A percentile compares a stretch with the other conserved stretches of the same genome.
phyloP scores from a whole-genome alignment of 2,113 vertebrate species.

The Apteryx mantelli region DNA sequence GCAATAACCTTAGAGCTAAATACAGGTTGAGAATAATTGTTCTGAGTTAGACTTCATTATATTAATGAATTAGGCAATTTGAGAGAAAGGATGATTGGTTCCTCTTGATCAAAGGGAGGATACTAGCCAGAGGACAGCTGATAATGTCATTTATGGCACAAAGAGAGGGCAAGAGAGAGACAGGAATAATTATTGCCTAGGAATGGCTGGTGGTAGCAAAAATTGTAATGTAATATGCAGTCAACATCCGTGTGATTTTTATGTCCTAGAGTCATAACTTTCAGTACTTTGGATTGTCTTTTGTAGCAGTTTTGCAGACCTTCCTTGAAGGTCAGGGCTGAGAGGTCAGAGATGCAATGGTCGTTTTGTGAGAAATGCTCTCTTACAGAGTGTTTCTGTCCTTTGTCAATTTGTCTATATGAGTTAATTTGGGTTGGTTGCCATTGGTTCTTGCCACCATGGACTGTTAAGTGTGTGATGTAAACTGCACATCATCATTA shows the following conservation, averaged over 20 bases:
- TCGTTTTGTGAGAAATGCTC: neutral
- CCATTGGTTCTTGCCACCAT: neutral
- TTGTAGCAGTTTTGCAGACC: neutral
- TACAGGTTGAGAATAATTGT: slow-evolving; percentile 39
- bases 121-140: slow-evolving; percentile 20
- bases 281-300: neutral
- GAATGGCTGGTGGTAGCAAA: neutral
- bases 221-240: neutral
- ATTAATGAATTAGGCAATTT: slow-evolving; percentile 42
- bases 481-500: neutral
- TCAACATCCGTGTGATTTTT: neutral
- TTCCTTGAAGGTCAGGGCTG: neutral
- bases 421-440: neutral
- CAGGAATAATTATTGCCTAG: neutral
- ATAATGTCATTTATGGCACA: slow-evolving; percentile 37
- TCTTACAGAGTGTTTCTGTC: neutral
- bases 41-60: slow-evolving; percentile 41
- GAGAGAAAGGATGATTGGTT: slow-evolving; percentile 27
- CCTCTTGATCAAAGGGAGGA: slow-evolving; percentile 23
- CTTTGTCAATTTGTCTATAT: neutral
- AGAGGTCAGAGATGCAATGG: neutral
- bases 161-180: neutral
- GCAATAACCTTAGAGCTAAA: slow-evolving; percentile 55
- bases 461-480: neutral
- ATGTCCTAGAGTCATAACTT: neutral